A percentile compares a stretch with the other conserved stretches of the same genome.
Evolutionary conservation across 2,113 vertebrate species (phyloP).

Genomic region (Lethenteron camtschaticum): DNA sequence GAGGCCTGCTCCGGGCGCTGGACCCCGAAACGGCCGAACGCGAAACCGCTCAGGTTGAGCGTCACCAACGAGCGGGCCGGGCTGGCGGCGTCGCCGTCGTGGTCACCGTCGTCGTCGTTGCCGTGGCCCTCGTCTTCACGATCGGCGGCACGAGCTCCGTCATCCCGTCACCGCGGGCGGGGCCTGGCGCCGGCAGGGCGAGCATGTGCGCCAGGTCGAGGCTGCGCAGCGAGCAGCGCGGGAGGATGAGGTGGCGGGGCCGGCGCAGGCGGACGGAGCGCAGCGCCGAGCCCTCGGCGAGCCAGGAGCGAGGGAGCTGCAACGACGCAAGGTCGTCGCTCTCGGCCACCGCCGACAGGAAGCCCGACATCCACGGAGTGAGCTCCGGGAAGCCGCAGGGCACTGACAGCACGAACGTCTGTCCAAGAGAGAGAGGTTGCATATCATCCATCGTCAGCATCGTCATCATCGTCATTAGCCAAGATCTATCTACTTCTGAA

Average conservation of each 20-base stretch:
- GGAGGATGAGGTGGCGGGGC: constrained; percentile 68
- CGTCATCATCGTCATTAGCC: no score
- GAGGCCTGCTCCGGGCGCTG: constrained; percentile 44
- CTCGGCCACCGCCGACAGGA: constrained; percentile 56
- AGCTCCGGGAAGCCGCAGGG: constrained; percentile 55
- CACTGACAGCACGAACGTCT: constrained; percentile 62
- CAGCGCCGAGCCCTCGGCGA: constrained; percentile 46
- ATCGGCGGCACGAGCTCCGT: no score
- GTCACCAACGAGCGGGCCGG: constrained; percentile 35
- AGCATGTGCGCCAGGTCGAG: constrained; percentile 37
- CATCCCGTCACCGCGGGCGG: no score
- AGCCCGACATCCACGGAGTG: constrained; percentile 39
- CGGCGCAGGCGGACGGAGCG: constrained; percentile 20
- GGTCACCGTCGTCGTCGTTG: constrained; percentile 16
- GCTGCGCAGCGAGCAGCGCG: constrained; percentile 47
- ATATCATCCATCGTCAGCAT: no score
- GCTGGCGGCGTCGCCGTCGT: no score
- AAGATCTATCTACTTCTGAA: no score
- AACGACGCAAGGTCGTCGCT: constrained; percentile 52
- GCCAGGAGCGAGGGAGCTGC: constrained; percentile 70
- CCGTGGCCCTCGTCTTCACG: constrained; percentile 38
- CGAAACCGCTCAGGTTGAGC: constrained; percentile 64
- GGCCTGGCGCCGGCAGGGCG: no score
- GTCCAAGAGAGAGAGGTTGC: not conserved
- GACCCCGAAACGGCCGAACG: constrained; percentile 11